Conservation (phyloP, 2,888 invertebrate genomes). For the Petrolisthes cinctipes region DNA sequence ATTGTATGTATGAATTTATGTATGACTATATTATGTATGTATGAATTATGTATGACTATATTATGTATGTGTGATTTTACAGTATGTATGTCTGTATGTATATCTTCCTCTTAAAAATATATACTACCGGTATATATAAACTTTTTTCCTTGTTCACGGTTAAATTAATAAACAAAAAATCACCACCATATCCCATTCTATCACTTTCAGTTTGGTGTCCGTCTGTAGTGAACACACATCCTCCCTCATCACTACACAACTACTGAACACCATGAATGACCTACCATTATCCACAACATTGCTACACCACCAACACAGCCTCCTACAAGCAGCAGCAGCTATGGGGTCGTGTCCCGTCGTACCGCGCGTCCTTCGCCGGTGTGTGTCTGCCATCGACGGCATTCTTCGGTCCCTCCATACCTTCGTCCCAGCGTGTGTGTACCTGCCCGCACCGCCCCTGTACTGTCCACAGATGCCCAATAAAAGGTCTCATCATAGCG, state of each 20-base stretch:
- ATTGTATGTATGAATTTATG: too few relatives aligned
- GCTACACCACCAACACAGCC: slow-evolving; percentile 34
- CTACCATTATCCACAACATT: not conserved
- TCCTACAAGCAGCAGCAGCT: slow-evolving; percentile 42
- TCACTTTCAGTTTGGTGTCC: not conserved
- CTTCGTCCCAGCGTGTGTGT: slow-evolving; percentile 31
- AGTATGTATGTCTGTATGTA: slow-evolving; percentile 6
- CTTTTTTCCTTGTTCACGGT: not conserved
- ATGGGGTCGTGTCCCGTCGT: slow-evolving; percentile 23
- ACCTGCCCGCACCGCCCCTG: slow-evolving; percentile 52
- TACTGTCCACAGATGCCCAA: slow-evolving; percentile 39
- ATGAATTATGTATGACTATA: too few relatives aligned
- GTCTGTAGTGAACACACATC: slow-evolving; percentile 15
- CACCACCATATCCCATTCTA: not conserved
- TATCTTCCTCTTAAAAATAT: slow-evolving; percentile 3
- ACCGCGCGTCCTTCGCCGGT: slow-evolving; percentile 22
- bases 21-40: too few relatives aligned
- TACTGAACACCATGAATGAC: not conserved
- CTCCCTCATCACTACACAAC: slow-evolving; percentile 13
- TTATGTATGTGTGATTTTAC: too few relatives aligned
- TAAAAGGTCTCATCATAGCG: not conserved
- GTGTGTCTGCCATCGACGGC: slow-evolving; percentile 22
- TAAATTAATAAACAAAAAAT: not conserved
- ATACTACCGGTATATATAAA: too few relatives aligned
- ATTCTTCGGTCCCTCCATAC: slow-evolving; percentile 9